Conservation (phyloP, 2,797 vertebrate species). For the Spinibarbus caldwelli region DNA sequence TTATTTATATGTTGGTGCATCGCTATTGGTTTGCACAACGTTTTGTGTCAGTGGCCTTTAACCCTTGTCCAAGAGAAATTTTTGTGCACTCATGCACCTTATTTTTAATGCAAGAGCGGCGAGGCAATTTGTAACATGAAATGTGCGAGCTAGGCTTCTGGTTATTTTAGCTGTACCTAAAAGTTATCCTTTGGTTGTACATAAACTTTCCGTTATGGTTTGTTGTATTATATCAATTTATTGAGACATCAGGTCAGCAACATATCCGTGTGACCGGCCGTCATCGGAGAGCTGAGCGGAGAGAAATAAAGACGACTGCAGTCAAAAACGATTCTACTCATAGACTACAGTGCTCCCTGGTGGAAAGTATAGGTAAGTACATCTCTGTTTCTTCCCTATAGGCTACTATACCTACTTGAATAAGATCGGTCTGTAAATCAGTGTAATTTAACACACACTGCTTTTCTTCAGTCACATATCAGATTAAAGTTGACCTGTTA, state of each 20-base stretch:
- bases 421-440: background rate
- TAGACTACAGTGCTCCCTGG: too few relatives aligned
- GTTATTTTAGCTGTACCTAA: background rate
- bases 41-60: background rate
- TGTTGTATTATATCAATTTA: background rate
- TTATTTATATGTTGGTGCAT: background rate
- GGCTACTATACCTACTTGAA: too few relatives aligned
- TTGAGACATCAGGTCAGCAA: background rate
- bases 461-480: background rate
- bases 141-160: too few relatives aligned
- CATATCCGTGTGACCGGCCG: background rate
- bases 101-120: too few relatives aligned
- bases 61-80: too few relatives aligned
- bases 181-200: background rate
- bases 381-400: too few relatives aligned
- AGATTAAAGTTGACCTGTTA: background rate
- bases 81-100: too few relatives aligned
- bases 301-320: too few relatives aligned
- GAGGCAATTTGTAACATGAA: too few relatives aligned
- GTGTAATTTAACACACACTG: background rate
- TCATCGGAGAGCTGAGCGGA: background rate
- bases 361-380: too few relatives aligned
- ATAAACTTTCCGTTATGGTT: background rate
- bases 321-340: too few relatives aligned
- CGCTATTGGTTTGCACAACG: background rate